Percentiles rank a stretch among this genome's conserved stretches.
Conservation (phyloP, 2,888 invertebrate species). For the Polydrusus pterygomalis region DNA sequence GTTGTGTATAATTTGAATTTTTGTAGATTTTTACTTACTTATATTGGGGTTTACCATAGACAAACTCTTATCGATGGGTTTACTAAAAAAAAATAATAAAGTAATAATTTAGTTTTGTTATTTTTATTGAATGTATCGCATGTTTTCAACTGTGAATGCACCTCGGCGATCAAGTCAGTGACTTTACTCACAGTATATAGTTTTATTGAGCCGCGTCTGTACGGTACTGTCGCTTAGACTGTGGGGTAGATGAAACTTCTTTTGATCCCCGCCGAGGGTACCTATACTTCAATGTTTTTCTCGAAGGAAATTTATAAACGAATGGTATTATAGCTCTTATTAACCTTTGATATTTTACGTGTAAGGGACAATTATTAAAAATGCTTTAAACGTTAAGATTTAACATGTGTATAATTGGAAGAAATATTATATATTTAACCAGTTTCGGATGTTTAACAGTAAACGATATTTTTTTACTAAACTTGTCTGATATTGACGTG, state of each 20-base stretch:
- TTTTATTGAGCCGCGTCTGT: too few species aligned
- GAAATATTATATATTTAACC: neutral
- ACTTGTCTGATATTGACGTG: too few species aligned
- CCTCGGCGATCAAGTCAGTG: neutral
- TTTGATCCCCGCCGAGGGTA: too few species aligned
- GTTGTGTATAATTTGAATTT: neutral
- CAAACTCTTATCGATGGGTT: too few species aligned
- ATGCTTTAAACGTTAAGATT: constrained; percentile 5
- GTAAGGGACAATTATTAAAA: neutral
- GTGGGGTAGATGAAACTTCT: too few species aligned
- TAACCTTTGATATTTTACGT: constrained; percentile 14
- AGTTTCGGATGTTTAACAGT: neutral
- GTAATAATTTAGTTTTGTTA: neutral
- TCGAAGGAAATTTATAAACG: constrained; percentile 3
- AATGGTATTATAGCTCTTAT: constrained; percentile 21
- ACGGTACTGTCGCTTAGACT: too few species aligned
- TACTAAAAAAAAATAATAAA: neutral
- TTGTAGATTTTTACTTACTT: neutral
- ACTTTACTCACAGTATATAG: neutral
- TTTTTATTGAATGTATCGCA: too few species aligned
- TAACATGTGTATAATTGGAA: neutral
- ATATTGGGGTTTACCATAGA: too few species aligned
- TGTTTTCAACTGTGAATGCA: too few species aligned
- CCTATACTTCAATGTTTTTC: neutral
- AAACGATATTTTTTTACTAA: neutral